Evolutionary conservation across 2,888 invertebrate species (phyloP).

Genomic region (Prosapia bicincta): DNA sequence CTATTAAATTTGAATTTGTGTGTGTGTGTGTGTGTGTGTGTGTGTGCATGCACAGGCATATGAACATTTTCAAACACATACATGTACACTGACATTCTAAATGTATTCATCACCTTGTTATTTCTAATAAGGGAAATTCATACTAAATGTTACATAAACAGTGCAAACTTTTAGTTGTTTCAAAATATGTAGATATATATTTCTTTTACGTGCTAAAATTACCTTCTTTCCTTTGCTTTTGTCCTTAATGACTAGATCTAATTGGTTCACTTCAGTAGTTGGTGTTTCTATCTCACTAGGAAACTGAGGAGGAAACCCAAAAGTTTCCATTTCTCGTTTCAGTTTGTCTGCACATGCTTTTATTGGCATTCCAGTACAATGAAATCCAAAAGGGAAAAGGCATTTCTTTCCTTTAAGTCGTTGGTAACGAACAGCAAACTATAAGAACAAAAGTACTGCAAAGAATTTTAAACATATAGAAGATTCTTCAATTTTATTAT

Average conservation of each 20-base stretch:
- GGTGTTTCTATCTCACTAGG: slow-evolving; percentile 54
- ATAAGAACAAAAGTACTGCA: no score
- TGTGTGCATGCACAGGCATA: no score
- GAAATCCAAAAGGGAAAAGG: slow-evolving; percentile 96
- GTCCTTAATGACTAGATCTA: slow-evolving; percentile 63
- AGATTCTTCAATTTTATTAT: no score
- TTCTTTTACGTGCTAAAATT: no score
- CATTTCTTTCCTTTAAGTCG: slow-evolving; percentile 88
- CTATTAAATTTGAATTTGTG: no score
- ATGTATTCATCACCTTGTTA: slow-evolving; percentile 9
- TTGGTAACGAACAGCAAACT: slow-evolving; percentile 90
- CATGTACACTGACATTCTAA: not conserved
- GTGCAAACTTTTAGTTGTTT: not conserved
- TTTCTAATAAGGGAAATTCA: not conserved
- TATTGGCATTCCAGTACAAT: slow-evolving; percentile 99
- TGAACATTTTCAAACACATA: no score
- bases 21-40: no score
- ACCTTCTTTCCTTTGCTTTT: slow-evolving; percentile 89
- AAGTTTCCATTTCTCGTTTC: slow-evolving; percentile 86
- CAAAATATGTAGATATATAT: no score
- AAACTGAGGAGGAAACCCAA: slow-evolving; percentile 90
- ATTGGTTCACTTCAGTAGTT: slow-evolving; percentile 50
- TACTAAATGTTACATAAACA: not conserved
- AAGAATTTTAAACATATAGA: no score
- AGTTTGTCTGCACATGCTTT: slow-evolving; percentile 98